Conservation (phyloP, 30 jellyfish, hydroid and myxozoan species). For the Aurelia aurita complex sp. Pacific region DNA sequence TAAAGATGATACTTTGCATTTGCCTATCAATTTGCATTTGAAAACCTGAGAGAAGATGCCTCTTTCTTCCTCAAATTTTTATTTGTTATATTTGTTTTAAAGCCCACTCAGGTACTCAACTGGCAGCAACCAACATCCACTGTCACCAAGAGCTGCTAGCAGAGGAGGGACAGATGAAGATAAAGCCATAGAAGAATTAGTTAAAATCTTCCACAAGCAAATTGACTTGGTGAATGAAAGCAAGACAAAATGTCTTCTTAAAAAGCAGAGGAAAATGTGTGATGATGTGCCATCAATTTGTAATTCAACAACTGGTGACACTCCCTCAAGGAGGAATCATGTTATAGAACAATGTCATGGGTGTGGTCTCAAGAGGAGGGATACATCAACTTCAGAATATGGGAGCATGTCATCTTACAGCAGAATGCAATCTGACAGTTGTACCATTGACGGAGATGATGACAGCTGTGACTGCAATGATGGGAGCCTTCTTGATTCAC, state of each 20-base stretch:
- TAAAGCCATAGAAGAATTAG: conserved; percentile 42
- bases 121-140: too few relatives aligned
- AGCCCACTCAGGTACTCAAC: too few relatives aligned
- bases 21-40: too few relatives aligned
- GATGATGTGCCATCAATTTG: too few relatives aligned
- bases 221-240: conserved; percentile 29
- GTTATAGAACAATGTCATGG: conserved; percentile 1
- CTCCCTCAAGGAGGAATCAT: background rate
- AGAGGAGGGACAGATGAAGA: conserved; percentile 1
- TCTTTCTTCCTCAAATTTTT: too few relatives aligned
- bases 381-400: conserved; percentile 51
- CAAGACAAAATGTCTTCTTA: conserved; percentile 1
- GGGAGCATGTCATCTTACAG: conserved; percentile 61
- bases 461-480: conserved; percentile 51
- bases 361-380: conserved; percentile 58
- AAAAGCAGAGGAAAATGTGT: background rate
- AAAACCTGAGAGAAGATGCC: too few relatives aligned
- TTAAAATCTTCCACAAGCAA: conserved; percentile 30
- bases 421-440: background rate
- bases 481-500: conserved; percentile 29
- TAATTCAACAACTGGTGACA: background rate
- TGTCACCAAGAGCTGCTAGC: background rate
- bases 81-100: too few relatives aligned
- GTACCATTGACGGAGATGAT: conserved; percentile 6
- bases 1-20: too few relatives aligned